Conservation (phyloP, 2,113 vertebrate species). For the Scalopus aquaticus region DNA sequence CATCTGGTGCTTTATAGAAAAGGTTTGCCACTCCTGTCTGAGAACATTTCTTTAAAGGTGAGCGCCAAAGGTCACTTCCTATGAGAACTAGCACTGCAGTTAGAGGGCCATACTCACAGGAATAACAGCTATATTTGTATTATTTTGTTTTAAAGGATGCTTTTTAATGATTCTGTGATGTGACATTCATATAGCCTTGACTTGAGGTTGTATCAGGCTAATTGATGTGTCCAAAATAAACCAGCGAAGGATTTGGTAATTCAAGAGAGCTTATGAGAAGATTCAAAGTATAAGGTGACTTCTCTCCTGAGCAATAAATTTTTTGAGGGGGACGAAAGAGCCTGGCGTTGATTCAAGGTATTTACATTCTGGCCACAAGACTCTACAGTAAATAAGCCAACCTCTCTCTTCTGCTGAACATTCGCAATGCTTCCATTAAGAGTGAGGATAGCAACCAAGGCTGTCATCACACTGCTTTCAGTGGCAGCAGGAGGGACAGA, state of each 20-base stretch:
- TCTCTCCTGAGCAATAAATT: not conserved
- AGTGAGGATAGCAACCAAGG: not conserved
- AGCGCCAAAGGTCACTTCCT: slow-evolving; percentile 21
- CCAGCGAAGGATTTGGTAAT: not conserved
- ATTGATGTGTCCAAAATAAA: not conserved
- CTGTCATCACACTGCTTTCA: slow-evolving; percentile 12
- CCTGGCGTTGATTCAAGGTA: not conserved
- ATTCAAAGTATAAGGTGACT: not conserved
- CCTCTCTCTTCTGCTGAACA: not conserved
- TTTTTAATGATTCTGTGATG: not conserved
- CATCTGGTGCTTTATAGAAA: not conserved
- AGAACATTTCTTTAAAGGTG: not conserved
- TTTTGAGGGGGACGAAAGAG: not conserved
- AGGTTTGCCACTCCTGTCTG: not conserved
- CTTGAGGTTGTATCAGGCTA: not conserved
- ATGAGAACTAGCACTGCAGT: not conserved
- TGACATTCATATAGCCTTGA: not conserved
- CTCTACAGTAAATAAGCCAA: not conserved
- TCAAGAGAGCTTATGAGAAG: not conserved
- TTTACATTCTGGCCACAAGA: slow-evolving; percentile 38
- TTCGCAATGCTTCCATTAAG: slow-evolving; percentile 13
- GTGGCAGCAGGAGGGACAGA: slow-evolving; percentile 9
- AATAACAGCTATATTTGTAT: not conserved
- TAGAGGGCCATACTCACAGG: not conserved
- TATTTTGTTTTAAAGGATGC: not conserved